These are phyloP conservation scores for Pithecia hirsuta DNA, from an alignment of 2,797 vertebrate species.

Conservation along the genomic window DNA sequence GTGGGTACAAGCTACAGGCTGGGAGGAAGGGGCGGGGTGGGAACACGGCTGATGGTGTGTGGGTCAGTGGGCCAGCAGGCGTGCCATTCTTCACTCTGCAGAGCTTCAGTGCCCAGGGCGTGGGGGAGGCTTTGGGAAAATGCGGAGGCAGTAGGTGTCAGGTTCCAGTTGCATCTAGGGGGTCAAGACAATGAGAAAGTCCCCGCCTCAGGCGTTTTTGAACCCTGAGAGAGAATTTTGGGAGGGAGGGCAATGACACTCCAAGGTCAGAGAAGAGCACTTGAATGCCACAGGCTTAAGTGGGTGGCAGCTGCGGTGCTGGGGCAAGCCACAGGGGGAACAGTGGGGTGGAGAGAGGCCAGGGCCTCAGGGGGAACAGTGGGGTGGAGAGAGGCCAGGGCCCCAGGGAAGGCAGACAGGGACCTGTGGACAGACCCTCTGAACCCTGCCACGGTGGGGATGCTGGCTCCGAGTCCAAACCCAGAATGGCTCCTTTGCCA, in stretches of 20 bases:
- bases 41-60: background rate
- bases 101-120: background rate
- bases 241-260: background rate
- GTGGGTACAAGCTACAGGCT: background rate
- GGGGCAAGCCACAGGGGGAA: slow-evolving; percentile 29
- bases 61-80: background rate
- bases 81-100: background rate
- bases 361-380: slow-evolving; percentile 66
- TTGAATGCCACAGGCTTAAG: background rate
- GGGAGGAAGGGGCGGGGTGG: background rate
- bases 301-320: accelerated
- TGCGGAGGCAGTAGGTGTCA: slow-evolving; percentile 26
- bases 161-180: slow-evolving; percentile 49
- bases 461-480: slow-evolving; percentile 75
- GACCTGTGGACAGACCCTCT: slow-evolving; percentile 58
- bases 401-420: slow-evolving; percentile 45
- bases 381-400: slow-evolving; percentile 44
- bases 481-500: slow-evolving; percentile 74
- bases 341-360: slow-evolving; percentile 61
- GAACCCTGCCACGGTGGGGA: slow-evolving; percentile 73
- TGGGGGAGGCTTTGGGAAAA: background rate
- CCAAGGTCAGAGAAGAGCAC: background rate
- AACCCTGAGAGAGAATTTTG: background rate
- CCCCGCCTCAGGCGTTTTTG: background rate
- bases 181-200: slow-evolving; percentile 53